Conservation (phyloP, 2,113 vertebrate species). For the Python bivittatus region DNA sequence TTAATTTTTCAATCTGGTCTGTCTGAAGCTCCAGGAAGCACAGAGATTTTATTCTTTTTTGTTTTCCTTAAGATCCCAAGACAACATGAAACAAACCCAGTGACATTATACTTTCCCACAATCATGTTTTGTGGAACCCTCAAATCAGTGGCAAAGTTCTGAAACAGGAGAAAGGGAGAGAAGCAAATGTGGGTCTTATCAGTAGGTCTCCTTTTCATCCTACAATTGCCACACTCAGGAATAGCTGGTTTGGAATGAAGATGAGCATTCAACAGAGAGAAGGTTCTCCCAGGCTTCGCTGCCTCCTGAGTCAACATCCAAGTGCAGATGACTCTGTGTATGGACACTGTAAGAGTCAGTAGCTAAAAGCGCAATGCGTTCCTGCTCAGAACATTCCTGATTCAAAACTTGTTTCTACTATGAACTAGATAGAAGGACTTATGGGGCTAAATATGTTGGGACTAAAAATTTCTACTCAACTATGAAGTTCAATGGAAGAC, state of each 20-base stretch:
- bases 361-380: no score
- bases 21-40: accelerated
- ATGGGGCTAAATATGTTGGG: no score
- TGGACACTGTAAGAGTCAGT: no score
- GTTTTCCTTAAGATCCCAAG: not conserved
- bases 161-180: not conserved
- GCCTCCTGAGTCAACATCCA: no score
- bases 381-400: not conserved
- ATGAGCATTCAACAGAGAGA: not conserved
- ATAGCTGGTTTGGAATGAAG: not conserved
- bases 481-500: no score
- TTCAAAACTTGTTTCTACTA: not conserved
- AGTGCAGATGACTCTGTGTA: not conserved
- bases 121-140: slow-evolving; percentile 3
- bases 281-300: not conserved
- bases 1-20: not conserved
- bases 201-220: not conserved
- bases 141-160: not conserved
- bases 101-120: not conserved
- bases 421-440: not conserved
- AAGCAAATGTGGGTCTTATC: not conserved
- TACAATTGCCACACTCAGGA: not conserved
- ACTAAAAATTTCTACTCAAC: no score
- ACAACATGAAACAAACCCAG: accelerated
- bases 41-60: not conserved